These are phyloP conservation scores for Ctenosaura bakeri DNA, from an alignment of 2,797 vertebrate genomes.

Conservation along the genomic window DNA sequence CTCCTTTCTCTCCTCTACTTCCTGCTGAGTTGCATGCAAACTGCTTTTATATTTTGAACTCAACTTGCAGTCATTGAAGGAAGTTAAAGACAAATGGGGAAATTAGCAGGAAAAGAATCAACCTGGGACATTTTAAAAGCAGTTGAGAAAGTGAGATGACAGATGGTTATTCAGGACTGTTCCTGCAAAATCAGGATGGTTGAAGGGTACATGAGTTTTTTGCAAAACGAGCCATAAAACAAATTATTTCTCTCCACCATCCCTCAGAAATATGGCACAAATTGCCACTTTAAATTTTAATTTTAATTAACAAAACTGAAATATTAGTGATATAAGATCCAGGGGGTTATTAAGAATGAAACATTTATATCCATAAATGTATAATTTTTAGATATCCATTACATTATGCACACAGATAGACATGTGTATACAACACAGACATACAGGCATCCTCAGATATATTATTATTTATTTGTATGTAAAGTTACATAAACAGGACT, in stretches of 20 bases:
- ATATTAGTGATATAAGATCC: not conserved
- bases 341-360: not conserved
- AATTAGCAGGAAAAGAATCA: no score
- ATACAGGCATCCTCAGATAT: conserved; percentile 1
- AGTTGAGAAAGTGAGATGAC: no score
- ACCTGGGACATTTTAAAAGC: no score
- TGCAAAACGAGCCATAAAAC: not conserved
- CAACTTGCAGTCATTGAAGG: no score
- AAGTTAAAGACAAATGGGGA: no score
- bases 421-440: not conserved
- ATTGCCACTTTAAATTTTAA: not conserved
- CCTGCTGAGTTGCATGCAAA: no score
- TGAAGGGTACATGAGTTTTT: no score
- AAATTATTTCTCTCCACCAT: not conserved
- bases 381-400: not conserved
- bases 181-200: no score
- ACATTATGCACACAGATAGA: not conserved
- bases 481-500: conserved; percentile 10
- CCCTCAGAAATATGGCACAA: not conserved
- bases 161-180: no score
- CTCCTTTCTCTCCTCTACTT: no score
- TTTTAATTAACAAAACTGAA: not conserved
- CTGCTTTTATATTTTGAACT: no score
- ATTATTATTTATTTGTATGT: conserved; percentile 18
- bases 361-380: not conserved